Base-by-base conservation (phyloP, 2,888 invertebrate species). In the Zygothrica quintamaculata region DNA sequence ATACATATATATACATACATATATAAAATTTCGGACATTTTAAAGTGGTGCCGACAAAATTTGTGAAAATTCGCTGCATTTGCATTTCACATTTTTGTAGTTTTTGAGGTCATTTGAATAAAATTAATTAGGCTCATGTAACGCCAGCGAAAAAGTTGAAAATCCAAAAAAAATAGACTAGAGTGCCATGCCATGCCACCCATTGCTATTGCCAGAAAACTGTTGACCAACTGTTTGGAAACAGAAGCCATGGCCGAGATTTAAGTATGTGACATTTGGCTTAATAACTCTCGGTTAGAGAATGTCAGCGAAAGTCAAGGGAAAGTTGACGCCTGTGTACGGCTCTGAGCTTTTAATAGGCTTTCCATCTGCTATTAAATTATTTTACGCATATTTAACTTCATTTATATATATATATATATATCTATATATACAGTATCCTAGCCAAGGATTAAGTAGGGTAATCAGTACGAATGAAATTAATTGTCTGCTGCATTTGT, bases 61-160 rank as follows among this genome's bases (percentile, higher is more conserved):
- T 37, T 53, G 29, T 15, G 50, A 47, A 48, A 69, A 62, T 58
- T 58, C 43, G 65, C 70, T 61, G 74, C 68, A 74, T 77, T 74
- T 69, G 71, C 82, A 78, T 64, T 69, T 69, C 34, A 33, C 48
- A 74, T 61, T 77, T 60, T 57, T 59, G 22, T 47, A 64, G 60
- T 59, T 65, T 75, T 77, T 77, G 77, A 59, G 75, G 77, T 75
- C 77, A 77, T 68, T 71, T 77, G 52, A 86, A 88, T 87, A 77
- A 89, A 89, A 89, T 89, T 89, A 88, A 88, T 88, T 89, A 89
- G 88, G 80, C 55, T 73, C 75, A 72, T 82, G 82, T 79, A 79
- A 85, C 34, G 82, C 82, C 74, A 74, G 74, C 61, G 61, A 60
- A 64, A 61, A 65, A 58, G 78, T 65, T 67, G 64, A 74, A 81